These are phyloP conservation scores for Argentina silus DNA, from an alignment of 2,797 vertebrate species.

Conservation along the genomic window DNA sequence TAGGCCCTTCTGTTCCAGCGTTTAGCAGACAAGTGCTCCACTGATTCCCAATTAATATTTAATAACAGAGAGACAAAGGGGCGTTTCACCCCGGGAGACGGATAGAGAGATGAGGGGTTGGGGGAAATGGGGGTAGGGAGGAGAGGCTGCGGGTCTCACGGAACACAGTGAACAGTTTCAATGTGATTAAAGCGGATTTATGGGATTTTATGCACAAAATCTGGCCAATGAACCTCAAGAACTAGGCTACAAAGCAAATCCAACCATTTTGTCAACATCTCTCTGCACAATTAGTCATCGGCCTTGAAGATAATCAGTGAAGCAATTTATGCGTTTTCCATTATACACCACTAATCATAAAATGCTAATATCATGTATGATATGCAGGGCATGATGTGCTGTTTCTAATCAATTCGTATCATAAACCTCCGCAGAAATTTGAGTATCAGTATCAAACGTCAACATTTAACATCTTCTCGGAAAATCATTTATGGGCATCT, in stretches of 20 bases:
- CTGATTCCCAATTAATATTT: conserved; percentile 83
- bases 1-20: conserved; percentile 72
- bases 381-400: not conserved
- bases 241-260: not conserved
- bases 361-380: not conserved
- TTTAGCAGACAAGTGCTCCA: conserved; percentile 81
- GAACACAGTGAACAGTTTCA: conserved; percentile 30
- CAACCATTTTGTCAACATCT: not conserved
- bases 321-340: not conserved
- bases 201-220: not conserved
- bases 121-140: conserved; percentile 12
- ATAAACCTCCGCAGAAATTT: not conserved
- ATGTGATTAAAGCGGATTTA: conserved; percentile 12
- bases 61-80: conserved; percentile 68
- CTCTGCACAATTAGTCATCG: conserved; percentile 5
- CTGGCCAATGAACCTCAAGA: not conserved
- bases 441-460: not conserved
- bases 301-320: not conserved
- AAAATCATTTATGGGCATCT: not conserved
- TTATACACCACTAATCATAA: not conserved
- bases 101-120: conserved; percentile 33
- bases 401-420: not conserved
- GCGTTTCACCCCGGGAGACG: conserved; percentile 47
- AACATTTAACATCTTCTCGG: not conserved
- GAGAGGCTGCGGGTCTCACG: not conserved